Evolutionary conservation across 1,140 invertebrate species (phyloP).

Genomic region (Rhyzopertha dominica): DNA sequence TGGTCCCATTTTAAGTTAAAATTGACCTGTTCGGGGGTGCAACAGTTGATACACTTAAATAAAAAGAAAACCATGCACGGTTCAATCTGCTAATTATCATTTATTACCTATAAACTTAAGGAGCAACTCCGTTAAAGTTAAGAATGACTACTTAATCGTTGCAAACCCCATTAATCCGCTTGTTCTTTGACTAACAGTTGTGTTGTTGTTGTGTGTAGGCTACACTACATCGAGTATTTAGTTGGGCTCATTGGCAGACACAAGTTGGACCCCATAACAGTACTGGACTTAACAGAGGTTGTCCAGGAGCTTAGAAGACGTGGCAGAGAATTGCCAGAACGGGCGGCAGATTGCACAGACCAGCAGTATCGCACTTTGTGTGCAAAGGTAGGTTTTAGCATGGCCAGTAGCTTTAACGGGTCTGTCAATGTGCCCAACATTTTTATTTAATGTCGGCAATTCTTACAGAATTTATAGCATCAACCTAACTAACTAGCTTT

Average conservation of each 20-base stretch:
- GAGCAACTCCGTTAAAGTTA: neutral
- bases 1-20: too few relatives aligned
- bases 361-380: conserved; percentile 65
- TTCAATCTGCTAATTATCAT: neutral
- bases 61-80: conserved; percentile 3
- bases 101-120: neutral
- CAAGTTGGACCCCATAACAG: conserved; percentile 78
- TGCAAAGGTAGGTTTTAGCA: conserved; percentile 54
- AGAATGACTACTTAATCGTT: too few relatives aligned
- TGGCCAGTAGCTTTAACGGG: conserved; percentile 10
- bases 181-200: conserved; percentile 11
- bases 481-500: neutral
- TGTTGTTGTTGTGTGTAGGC: conserved; percentile 53
- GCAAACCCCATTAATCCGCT: too few relatives aligned
- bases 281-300: conserved; percentile 81
- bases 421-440: conserved; percentile 30
- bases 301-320: conserved; percentile 78
- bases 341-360: conserved; percentile 61
- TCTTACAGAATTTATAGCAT: neutral
- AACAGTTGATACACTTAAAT: conserved; percentile 2
- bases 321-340: conserved; percentile 68
- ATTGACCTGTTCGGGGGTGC: too few relatives aligned
- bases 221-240: conserved; percentile 94
- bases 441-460: conserved; percentile 2
- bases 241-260: conserved; percentile 75